phyloP scores from a whole-genome alignment of 2,888 invertebrate genomes.

The Chromoteleia sp. region DNA sequence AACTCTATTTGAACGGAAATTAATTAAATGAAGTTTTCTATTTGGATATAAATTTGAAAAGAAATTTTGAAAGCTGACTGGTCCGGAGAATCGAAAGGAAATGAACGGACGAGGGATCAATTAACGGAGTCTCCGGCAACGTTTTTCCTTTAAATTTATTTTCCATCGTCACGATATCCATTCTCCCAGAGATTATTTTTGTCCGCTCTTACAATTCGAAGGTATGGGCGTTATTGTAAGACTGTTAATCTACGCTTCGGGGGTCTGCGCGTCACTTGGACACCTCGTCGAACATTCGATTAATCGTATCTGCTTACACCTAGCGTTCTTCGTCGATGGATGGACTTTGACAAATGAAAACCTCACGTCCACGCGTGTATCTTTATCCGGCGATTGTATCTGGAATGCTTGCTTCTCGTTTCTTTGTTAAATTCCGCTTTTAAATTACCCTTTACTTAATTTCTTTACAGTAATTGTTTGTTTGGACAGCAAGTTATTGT shows the following conservation, averaged over 20 bases:
- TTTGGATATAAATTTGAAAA: too few species aligned
- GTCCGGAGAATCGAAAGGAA: conserved; percentile 1
- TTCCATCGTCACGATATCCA: conserved; percentile 73
- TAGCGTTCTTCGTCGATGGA: conserved; percentile 43
- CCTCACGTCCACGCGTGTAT: conserved; percentile 39
- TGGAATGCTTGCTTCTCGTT: conserved; percentile 38
- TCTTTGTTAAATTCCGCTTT: conserved; percentile 8
- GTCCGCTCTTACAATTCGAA: conserved; percentile 56
- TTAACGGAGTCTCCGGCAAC: conserved; percentile 40
- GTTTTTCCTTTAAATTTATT: conserved; percentile 81
- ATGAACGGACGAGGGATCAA: conserved; percentile 9
- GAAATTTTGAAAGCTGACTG: too few species aligned
- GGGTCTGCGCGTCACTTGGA: conserved; percentile 46
- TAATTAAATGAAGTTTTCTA: too few species aligned
- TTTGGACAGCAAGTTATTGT: conserved; percentile 69
- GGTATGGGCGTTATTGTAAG: conserved; percentile 59
- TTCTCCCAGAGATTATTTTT: conserved; percentile 68
- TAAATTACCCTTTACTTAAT: conserved; percentile 40
- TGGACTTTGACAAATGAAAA: conserved; percentile 60
- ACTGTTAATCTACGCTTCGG: conserved; percentile 59
- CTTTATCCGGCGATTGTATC: conserved; percentile 44
- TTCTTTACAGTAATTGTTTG: conserved; percentile 46
- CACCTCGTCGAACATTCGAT: conserved; percentile 50
- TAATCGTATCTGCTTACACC: conserved; percentile 39
- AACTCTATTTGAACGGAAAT: too few species aligned